Evolutionary conservation across 2,113 vertebrate species (phyloP).

Genomic region (Colossoma macropomum): DNA sequence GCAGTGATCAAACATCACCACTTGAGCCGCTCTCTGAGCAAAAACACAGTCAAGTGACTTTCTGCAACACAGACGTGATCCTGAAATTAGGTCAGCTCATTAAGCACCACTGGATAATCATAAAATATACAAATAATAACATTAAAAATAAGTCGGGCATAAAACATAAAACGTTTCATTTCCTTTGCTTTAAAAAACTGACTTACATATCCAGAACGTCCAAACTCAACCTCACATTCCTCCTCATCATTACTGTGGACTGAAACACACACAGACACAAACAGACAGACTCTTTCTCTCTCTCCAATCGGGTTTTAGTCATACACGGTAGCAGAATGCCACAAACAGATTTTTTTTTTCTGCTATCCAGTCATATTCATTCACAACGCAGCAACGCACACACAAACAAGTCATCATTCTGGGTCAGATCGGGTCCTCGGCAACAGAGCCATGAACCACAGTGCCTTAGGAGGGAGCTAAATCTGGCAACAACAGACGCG

Average conservation of each 20-base stretch:
- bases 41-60: no score
- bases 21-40: no score
- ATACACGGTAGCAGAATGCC: not conserved
- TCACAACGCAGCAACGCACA: not conserved
- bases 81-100: no score
- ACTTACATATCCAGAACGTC: no score
- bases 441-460: not conserved
- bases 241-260: not conserved
- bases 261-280: not conserved
- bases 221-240: no score
- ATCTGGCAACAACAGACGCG: slow-evolving; percentile 27
- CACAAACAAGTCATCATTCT: slow-evolving; percentile 10
- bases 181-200: no score
- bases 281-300: not conserved
- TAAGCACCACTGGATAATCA: no score
- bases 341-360: not conserved
- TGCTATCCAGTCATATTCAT: slow-evolving; percentile 22
- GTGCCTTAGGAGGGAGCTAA: slow-evolving; percentile 12
- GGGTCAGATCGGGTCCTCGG: not conserved
- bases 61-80: no score
- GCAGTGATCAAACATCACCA: no score
- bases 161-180: no score
- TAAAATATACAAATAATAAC: no score
- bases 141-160: no score
- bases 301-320: not conserved